Evolutionary conservation across 2,888 invertebrate species (phyloP), one percentile per base, ranked within the genome.

Genomic region (Branchinecta sandiegonensis): DNA sequence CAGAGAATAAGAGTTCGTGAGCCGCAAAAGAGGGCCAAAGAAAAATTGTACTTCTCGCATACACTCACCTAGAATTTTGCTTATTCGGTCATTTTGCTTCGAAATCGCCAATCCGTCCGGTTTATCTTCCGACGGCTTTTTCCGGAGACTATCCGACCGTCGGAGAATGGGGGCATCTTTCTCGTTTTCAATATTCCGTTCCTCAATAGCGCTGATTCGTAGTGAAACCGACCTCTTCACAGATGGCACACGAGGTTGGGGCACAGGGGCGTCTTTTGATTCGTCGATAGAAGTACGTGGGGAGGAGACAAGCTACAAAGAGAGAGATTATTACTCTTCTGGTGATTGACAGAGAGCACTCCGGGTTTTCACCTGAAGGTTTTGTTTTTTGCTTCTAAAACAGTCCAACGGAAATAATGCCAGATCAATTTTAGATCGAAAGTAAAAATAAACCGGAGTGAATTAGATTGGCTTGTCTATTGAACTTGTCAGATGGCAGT

Each of bases 21-120:
- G 6, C 37, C 37, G 37, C 37, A 37, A 37, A 37, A 37, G 37
- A 37, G 23, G 7, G 65, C 1, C 23, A 46, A n/a, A 46, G 14
- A 66, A 66, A 23, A 66, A 66, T 14, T 46, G 14, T 66, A 10
- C 66, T 66, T 37, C 46, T 14, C 47, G 37, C 37, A 37, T 37
- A 37, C 37, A 37, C 37, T 37, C 6, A 37, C 37, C 37, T 37
- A 37, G 37, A 37, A 37, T 37, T 37, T 37, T 37, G 37, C 37
- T 37, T 37, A 37, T 37, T 6, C 37, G 37, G 37, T 37, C 37
- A 37, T 37, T 37, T 37, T 37, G 37, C 6, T 37, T 37, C 37
- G 37, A 37, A 37, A 37, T 37, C 37, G 37, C 6, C 37, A 37
- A 37, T 37, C 37, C 37, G 37, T 37, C 37, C 37, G 37, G 37